These are phyloP conservation scores for Potorous gilbertii DNA, from an alignment of 2,797 vertebrate species.

Conservation along the genomic window DNA sequence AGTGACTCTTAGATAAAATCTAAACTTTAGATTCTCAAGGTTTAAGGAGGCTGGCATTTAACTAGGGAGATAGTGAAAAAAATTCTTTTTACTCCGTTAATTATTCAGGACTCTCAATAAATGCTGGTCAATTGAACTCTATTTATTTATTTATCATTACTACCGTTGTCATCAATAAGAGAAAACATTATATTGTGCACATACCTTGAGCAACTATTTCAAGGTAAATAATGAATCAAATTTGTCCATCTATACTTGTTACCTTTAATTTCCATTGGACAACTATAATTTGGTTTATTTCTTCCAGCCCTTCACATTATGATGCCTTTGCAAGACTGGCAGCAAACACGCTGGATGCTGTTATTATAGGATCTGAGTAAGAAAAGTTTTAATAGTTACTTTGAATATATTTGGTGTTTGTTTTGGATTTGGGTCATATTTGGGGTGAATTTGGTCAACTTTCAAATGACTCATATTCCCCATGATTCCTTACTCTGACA, in stretches of 20 bases:
- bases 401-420: not conserved
- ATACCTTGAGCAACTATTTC: not conserved
- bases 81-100: not conserved
- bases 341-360: slow-evolving; percentile 61
- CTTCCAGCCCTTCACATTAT: slow-evolving; percentile 51
- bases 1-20: not conserved
- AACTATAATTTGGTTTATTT: slow-evolving; percentile 45
- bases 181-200: not conserved
- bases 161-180: not conserved
- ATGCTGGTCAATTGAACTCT: not conserved
- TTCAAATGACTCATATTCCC: not conserved
- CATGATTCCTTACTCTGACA: not conserved
- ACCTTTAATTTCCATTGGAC: not conserved
- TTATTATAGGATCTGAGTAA: slow-evolving; percentile 65
- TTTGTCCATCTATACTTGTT: not conserved
- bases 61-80: not conserved
- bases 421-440: not conserved
- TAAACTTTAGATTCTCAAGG: too few relatives aligned
- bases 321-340: slow-evolving; percentile 59
- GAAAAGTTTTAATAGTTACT: not conserved
- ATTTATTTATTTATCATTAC: not conserved
- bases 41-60: not conserved
- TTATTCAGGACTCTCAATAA: not conserved
- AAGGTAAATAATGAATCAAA: not conserved
- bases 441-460: not conserved